These are phyloP conservation scores for Synergus umbraculus DNA, from an alignment of 2,888 invertebrate genomes.

Conservation along the genomic window DNA sequence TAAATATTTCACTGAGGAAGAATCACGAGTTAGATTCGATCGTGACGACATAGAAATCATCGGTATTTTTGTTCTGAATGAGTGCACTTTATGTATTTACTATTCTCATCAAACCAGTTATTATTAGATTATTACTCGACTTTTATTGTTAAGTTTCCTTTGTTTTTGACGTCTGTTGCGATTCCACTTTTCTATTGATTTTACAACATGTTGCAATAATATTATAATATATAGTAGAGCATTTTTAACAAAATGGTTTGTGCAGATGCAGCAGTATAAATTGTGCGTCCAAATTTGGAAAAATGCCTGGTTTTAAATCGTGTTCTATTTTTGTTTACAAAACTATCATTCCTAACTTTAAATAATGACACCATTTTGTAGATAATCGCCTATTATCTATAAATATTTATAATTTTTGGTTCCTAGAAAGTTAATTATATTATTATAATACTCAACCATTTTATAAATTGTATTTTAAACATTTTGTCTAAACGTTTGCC, in stretches of 20 bases:
- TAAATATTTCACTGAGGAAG: not conserved
- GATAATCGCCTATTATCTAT: not conserved
- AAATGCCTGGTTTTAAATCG: not conserved
- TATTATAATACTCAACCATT: not conserved
- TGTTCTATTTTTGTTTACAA: not conserved
- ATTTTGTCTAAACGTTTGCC: not conserved
- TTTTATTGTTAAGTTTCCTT: not conserved
- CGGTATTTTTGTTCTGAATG: conserved; percentile 4
- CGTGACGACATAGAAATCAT: not conserved
- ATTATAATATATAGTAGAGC: not conserved
- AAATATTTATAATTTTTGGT: too few species aligned
- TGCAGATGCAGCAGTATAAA: not conserved
- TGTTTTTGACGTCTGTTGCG: not conserved
- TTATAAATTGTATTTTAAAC: not conserved
- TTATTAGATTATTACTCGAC: too few species aligned
- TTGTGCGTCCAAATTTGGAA: not conserved
- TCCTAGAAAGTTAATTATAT: too few species aligned
- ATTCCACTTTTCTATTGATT: not conserved
- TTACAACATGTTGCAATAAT: not conserved
- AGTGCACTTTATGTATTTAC: not conserved
- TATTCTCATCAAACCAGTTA: not conserved
- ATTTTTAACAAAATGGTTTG: not conserved
- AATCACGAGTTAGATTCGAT: not conserved
- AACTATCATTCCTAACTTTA: not conserved
- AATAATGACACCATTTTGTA: not conserved